A percentile compares a stretch with the other conserved stretches of the same genome.
Evolutionary conservation across 2,797 vertebrate species (phyloP).

Genomic region (Morus bassanus): DNA sequence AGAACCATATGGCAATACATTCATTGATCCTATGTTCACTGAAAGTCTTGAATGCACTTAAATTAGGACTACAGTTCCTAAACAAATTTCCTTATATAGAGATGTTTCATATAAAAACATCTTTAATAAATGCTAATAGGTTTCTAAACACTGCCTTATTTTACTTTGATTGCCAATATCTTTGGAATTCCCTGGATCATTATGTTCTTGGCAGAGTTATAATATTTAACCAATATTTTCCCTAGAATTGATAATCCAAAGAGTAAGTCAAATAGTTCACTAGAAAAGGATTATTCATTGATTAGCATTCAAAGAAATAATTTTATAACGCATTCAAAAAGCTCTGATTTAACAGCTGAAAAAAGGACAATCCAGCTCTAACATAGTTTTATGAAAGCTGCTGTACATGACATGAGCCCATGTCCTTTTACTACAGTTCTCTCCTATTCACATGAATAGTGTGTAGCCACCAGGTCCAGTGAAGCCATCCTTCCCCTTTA

Average conservation of each 20-base stretch:
- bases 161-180: neutral
- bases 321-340: neutral
- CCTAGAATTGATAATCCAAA: neutral
- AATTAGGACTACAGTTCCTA: neutral
- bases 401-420: neutral
- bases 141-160: neutral
- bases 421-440: neutral
- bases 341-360: neutral
- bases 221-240: neutral
- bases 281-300: neutral
- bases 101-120: neutral
- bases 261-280: neutral
- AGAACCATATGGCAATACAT: neutral
- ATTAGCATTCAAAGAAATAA: neutral
- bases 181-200: neutral
- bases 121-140: neutral
- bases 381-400: neutral
- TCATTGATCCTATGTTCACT: neutral
- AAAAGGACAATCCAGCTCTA: neutral
- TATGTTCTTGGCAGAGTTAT: neutral
- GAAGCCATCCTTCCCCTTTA: neutral
- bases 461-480: neutral
- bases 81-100: neutral
- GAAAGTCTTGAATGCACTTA: neutral
- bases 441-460: neutral